phyloP scores from a whole-genome alignment of 2,113 vertebrate genomes.

The Rhinichthys klamathensis region DNA sequence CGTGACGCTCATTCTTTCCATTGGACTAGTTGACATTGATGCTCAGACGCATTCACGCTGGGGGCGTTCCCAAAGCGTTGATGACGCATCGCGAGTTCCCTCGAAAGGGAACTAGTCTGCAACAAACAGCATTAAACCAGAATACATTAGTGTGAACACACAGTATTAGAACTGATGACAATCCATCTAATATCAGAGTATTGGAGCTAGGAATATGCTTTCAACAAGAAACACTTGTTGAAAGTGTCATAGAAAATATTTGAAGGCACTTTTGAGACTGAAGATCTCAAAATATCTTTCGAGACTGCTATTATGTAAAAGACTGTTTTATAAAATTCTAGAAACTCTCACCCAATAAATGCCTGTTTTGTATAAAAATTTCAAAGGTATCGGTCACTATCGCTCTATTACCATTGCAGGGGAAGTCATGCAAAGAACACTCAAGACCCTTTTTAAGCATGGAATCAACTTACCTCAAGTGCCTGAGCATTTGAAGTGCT shows the following conservation, averaged over 20 bases:
- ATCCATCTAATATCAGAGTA: not conserved
- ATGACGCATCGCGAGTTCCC: too few relatives aligned
- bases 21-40: too few relatives aligned
- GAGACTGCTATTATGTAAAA: not conserved
- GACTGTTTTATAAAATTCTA: not conserved
- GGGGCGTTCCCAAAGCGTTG: too few relatives aligned
- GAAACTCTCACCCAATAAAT: not conserved
- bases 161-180: not conserved
- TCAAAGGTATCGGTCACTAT: not conserved
- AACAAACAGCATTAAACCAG: not conserved
- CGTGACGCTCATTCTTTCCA: too few relatives aligned
- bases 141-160: not conserved
- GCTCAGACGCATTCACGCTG: too few relatives aligned
- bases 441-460: not conserved
- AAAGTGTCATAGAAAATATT: not conserved
- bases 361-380: not conserved
- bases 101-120: too few relatives aligned
- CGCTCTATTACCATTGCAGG: not conserved
- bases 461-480: not conserved
- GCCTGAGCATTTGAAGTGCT: not conserved
- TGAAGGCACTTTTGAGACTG: not conserved
- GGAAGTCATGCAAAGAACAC: conserved; percentile 2
- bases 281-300: not conserved
- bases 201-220: not conserved
- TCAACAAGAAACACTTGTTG: not conserved